Evolutionary conservation across 2,888 invertebrate species (phyloP), one percentile per base, ranked within the genome.

Genomic region (Ophion costatus): DNA sequence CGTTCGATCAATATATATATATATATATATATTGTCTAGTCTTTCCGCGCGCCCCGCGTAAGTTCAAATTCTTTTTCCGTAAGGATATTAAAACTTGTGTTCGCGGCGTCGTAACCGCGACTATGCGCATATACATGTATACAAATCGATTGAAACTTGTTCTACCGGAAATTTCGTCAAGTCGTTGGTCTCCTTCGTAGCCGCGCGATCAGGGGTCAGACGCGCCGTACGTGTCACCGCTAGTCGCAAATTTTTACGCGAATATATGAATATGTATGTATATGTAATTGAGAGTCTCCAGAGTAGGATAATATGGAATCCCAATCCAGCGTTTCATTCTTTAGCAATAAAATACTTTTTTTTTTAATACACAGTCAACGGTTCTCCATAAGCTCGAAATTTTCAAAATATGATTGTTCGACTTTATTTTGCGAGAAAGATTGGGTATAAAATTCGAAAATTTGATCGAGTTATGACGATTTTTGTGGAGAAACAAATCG

Each of bases 151-250:
- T 82, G 79, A 84, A 71, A 84, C 82, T 79, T 82, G 84, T 79
- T 84, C 67, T 74, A 82, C 84, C 79, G 82, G 84, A 84, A 84
- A 82, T 84, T 84, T 84, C 79, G 84, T 84, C 82, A 79, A 79
- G 76, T 82, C 66, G 79, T 71, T 66, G 66, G 81, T 59, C 59
- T 79, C 69, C 45, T 29, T 78, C 45, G 29, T 38, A 20, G 56
- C n/a, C 20, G 61, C 56, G 38, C 64, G 56, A 29, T 29, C 20
- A 38, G 64, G 64, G 71, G 56, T 79, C 79, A 71, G 64, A 20
- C 22, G 64, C 20, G 45, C 45, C 11, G 45, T 45, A 45, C 22
- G 22, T 64, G 64, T 79, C 79, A 64, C 22, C 56, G 61, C 61
- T 78, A 63, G 56, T 79, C 22, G 61, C 24, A 33, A 24, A 11